Evolutionary conservation across 2,797 vertebrate species (phyloP), one percentile per base, ranked within the genome.

Genomic region (Orientallactaga sibirica): DNA sequence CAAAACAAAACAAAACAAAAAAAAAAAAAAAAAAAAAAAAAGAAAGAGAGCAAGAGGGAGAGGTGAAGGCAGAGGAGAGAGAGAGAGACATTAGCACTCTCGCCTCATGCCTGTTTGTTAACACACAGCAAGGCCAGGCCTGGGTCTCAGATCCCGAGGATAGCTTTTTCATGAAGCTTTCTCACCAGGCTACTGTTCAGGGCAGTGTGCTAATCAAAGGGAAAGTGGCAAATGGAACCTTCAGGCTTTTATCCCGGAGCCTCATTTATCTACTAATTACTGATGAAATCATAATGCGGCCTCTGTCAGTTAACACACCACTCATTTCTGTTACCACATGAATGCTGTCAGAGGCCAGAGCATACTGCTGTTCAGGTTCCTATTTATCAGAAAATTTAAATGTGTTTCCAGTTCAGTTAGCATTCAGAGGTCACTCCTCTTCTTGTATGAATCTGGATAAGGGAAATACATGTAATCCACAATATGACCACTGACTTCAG

Each of bases 231-330:
- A 94, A 95, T 29, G 41, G 33, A 95, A 58, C 18, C 74, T 87
- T 76, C 37, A 92, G 27, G 91, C 37, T 90, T 97, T 94, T n/a
- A 85, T 90, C 8, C 15, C 3, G 66, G 43, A 61, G 33, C 64
- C 71, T 97, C 91, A 94, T 88, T 92, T 96, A 82, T 71, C 64
- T 96, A 86, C 94, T 96, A 95, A 91, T 95, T 91, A 92, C 93
- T 90, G 71, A 92, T 80, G 75, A 94, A 91, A 91, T 95, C 78
- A 91, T 94, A 75, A 68, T 20, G 52, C 82, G 27, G 55, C 7
- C 48, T 85, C 94, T 79, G 61, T 92, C 75, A 82, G 93, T 93
- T 92, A 96, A 88, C 85, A 90, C 29, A 92, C 55, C 22, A 76
- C 86, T 95, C 88, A 94, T 79, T 96, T 88, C 64, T 91, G 88